phyloP scores from a whole-genome alignment of 2,113 vertebrate genomes.

The Hippocampus comes region DNA sequence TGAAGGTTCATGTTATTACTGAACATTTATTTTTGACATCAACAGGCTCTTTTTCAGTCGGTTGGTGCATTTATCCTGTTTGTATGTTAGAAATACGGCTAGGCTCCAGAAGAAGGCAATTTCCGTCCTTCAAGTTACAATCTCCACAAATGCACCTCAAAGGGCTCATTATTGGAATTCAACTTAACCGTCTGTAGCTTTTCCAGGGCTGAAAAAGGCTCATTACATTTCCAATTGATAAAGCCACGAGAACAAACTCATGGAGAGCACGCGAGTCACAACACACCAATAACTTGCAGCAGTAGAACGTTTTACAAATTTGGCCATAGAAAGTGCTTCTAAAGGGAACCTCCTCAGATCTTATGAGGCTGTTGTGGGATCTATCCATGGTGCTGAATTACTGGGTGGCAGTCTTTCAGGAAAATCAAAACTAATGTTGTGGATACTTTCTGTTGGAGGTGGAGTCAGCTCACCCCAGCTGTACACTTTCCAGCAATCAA shows the following conservation, averaged over 20 bases:
- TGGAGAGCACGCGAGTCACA: neutral
- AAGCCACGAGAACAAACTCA: neutral
- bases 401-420: neutral
- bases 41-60: neutral
- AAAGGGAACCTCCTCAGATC: neutral
- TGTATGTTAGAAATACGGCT: neutral
- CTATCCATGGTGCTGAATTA: constrained; percentile 64
- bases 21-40: neutral
- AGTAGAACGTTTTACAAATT: neutral
- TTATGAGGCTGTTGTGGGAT: neutral
- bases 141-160: neutral
- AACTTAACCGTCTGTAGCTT: neutral
- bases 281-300: neutral
- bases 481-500: neutral
- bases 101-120: too few relatives aligned
- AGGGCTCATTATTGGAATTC: neutral
- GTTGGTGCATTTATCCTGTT: neutral
- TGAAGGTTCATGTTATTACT: neutral
- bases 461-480: neutral
- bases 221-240: neutral
- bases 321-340: too few relatives aligned
- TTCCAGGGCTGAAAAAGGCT: neutral
- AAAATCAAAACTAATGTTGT: neutral
- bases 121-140: neutral
- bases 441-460: neutral